phyloP scores from a whole-genome alignment of 2,888 invertebrate species.

The Laspeyria flexula region DNA sequence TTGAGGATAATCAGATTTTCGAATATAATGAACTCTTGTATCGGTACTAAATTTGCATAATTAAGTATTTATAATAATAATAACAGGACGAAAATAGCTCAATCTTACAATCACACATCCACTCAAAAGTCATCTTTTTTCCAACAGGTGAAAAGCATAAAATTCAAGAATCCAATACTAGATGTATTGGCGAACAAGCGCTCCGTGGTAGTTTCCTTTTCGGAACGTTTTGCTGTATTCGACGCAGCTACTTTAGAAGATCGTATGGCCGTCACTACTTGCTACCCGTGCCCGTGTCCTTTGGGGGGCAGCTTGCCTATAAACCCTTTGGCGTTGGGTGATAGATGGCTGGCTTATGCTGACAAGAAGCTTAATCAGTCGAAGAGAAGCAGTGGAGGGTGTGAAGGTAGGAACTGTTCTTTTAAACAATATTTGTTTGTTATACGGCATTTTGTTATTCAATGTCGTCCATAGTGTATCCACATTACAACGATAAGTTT shows the following conservation, averaged over 20 bases:
- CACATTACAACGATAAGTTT: too few species aligned
- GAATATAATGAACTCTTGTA: too few species aligned
- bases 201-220: slow-evolving; percentile 94
- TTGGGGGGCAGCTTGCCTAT: slow-evolving; percentile 73
- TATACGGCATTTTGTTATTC: too few species aligned
- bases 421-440: too few species aligned
- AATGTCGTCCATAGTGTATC: too few species aligned
- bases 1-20: too few species aligned
- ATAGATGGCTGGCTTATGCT: slow-evolving; percentile 94
- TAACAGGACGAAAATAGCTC: too few species aligned
- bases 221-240: slow-evolving; percentile 96
- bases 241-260: slow-evolving; percentile 96
- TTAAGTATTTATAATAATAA: too few species aligned
- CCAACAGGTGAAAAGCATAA: slow-evolving; percentile 92
- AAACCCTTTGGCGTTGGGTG: slow-evolving; percentile 95
- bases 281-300: slow-evolving; percentile 94
- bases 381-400: slow-evolving; percentile 93
- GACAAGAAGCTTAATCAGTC: slow-evolving; percentile 93
- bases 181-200: slow-evolving; percentile 96
- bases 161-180: slow-evolving; percentile 95
- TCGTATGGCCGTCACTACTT: slow-evolving; percentile 94
- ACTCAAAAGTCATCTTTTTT: too few species aligned
- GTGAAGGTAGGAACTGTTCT: slow-evolving; percentile 90
- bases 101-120: too few species aligned
- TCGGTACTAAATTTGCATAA: too few species aligned